These are phyloP conservation scores for Vireo griseus DNA, from an alignment of 2,797 vertebrate genomes.

Conservation along the genomic window DNA sequence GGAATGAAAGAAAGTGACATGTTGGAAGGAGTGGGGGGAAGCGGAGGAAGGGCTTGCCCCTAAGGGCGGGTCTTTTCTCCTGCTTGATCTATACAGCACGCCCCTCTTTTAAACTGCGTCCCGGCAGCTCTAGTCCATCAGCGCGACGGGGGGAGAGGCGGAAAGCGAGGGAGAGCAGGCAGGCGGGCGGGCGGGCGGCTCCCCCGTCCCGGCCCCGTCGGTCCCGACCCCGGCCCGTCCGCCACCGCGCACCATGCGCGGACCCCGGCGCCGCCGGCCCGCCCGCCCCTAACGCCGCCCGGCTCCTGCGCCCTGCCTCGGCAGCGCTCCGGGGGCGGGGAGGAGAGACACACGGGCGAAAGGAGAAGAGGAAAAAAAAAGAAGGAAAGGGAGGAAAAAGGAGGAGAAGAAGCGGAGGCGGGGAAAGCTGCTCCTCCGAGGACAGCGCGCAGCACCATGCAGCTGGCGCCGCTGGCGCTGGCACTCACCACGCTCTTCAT, in stretches of 20 bases:
- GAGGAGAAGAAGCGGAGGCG: background rate
- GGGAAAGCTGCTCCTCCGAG: slow-evolving; percentile 1
- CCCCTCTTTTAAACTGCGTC: slow-evolving; percentile 57
- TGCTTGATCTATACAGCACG: slow-evolving; percentile 30
- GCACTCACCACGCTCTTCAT: slow-evolving; percentile 59
- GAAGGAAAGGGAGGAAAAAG: background rate
- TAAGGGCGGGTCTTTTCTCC: slow-evolving; percentile 20
- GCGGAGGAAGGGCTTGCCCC: background rate
- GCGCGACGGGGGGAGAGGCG: slow-evolving; percentile 68
- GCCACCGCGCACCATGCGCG: slow-evolving; percentile 40
- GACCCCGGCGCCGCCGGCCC: background rate
- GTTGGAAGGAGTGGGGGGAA: background rate
- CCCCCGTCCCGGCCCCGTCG: slow-evolving; percentile 13
- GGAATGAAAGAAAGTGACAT: slow-evolving; percentile 28
- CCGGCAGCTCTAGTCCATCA: slow-evolving; percentile 43
- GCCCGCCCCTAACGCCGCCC: slow-evolving; percentile 13
- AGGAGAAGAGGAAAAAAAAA: background rate
- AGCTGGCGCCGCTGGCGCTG: slow-evolving; percentile 61
- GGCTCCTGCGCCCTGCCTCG: slow-evolving; percentile 1
- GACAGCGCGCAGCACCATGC: slow-evolving; percentile 58
- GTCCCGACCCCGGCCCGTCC: slow-evolving; percentile 19
- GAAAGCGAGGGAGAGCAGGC: slow-evolving; percentile 55
- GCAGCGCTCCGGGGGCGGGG: background rate
- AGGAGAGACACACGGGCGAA: background rate
- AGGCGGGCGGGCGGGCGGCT: slow-evolving; percentile 15